Conservation (phyloP, 2,113 vertebrate species). For the Cinclus cinclus region DNA sequence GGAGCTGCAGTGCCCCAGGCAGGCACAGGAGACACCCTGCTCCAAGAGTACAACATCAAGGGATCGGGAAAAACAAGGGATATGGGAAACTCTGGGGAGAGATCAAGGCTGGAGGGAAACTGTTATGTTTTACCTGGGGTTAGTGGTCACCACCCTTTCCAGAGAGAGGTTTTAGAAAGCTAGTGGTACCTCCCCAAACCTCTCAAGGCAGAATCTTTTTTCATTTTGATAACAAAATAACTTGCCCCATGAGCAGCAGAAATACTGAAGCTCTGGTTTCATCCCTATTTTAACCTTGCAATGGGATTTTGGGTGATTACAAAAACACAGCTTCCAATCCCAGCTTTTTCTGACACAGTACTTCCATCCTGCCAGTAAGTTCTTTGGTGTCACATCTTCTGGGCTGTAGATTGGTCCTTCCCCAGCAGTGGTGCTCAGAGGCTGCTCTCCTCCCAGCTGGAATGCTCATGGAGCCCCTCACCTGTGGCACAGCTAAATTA, state of each 20-base stretch:
- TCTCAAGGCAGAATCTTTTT: not conserved
- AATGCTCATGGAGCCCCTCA: not conserved
- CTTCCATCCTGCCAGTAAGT: not conserved
- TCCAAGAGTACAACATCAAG: accelerated
- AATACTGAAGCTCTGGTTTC: not conserved
- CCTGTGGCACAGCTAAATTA: not conserved
- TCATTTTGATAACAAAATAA: not conserved
- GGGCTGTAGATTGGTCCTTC: not conserved
- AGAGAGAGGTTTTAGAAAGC: not conserved
- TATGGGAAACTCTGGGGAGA: not conserved
- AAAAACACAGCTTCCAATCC: not conserved
- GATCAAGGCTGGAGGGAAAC: not conserved
- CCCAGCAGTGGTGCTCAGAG: not conserved
- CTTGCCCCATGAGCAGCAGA: not conserved
- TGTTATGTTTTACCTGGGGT: not conserved
- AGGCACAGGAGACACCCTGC: not conserved
- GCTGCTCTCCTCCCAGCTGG: not conserved
- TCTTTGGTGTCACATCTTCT: not conserved
- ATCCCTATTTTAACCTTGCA: not conserved
- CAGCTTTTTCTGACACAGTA: not conserved
- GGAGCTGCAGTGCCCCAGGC: not conserved
- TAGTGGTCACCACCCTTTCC: not conserved
- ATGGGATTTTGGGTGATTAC: not conserved
- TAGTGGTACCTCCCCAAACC: not conserved
- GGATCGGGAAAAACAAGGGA: not conserved